Evolutionary conservation across 2,113 vertebrate species (phyloP).

Genomic region (Uria lomvia): DNA sequence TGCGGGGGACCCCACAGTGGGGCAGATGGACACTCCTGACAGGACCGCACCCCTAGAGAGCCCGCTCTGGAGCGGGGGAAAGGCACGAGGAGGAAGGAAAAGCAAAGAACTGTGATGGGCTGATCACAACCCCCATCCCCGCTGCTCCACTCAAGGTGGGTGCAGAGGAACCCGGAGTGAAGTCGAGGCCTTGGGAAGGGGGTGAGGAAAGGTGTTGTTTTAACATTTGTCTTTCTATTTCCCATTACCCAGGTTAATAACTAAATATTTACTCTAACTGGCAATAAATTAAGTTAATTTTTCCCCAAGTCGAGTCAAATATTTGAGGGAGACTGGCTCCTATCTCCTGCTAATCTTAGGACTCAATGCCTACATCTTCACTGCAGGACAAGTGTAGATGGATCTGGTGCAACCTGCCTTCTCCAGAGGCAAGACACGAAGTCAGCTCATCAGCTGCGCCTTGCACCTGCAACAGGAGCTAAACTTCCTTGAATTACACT

Average conservation of each 20-base stretch:
- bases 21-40: background rate
- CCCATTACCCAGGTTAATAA: background rate
- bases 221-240: background rate
- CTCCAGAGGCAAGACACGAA: background rate
- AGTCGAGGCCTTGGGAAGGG: background rate
- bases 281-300: background rate
- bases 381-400: background rate
- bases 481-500: background rate
- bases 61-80: background rate
- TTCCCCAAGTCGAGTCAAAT: background rate
- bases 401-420: background rate
- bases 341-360: background rate
- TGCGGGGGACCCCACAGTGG: rapidly evolving
- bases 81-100: background rate
- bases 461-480: background rate
- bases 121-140: rapidly evolving
- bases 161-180: background rate
- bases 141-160: rapidly evolving
- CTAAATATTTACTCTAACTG: background rate
- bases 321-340: background rate
- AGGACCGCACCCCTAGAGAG: background rate
- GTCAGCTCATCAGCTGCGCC: background rate
- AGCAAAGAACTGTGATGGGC: background rate
- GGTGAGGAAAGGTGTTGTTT: background rate
- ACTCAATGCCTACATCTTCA: background rate